Evolutionary conservation across 2,797 vertebrate species (phyloP).

Genomic region (Macropodus opercularis): DNA sequence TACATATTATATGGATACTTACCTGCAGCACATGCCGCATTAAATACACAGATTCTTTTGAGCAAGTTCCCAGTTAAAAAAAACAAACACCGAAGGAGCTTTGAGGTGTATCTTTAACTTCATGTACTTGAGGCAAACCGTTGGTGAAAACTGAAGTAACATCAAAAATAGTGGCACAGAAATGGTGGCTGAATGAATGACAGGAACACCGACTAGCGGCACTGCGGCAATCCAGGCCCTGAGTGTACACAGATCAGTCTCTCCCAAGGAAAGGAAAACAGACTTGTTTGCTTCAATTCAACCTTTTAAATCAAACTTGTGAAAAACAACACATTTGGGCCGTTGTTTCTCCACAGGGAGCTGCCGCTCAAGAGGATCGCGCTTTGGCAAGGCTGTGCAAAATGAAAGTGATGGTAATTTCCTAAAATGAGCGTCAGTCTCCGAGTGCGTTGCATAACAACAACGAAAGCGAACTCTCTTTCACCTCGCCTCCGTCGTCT

Average conservation of each 20-base stretch:
- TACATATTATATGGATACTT: no score
- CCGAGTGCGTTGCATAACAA: background rate
- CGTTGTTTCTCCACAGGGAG: slow-evolving; percentile 20
- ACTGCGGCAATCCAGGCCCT: slow-evolving; percentile 19
- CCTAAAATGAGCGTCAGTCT: slow-evolving; percentile 28
- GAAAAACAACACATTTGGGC: slow-evolving; percentile 40
- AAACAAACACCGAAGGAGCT: slow-evolving; percentile 10
- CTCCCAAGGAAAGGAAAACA: slow-evolving; percentile 35
- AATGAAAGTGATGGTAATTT: slow-evolving; percentile 57
- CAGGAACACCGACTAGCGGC: slow-evolving; percentile 5
- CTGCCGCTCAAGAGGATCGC: background rate
- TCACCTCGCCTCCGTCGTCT: slow-evolving; percentile 41
- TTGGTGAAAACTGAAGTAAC: slow-evolving; percentile 25
- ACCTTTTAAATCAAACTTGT: slow-evolving; percentile 51
- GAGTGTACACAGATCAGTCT: slow-evolving; percentile 29
- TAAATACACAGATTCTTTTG: no score
- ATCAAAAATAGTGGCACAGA: background rate
- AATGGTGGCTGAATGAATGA: no score
- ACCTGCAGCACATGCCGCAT: no score
- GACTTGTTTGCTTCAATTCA: slow-evolving; percentile 47
- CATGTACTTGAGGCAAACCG: slow-evolving; percentile 11
- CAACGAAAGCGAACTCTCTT: slow-evolving; percentile 38
- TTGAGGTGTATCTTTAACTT: slow-evolving; percentile 26
- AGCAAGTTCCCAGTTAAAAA: no score
- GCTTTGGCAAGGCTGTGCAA: background rate